Base-by-base conservation (phyloP, 1,140 invertebrate species). In the Drosophila ohnishii region DNA sequence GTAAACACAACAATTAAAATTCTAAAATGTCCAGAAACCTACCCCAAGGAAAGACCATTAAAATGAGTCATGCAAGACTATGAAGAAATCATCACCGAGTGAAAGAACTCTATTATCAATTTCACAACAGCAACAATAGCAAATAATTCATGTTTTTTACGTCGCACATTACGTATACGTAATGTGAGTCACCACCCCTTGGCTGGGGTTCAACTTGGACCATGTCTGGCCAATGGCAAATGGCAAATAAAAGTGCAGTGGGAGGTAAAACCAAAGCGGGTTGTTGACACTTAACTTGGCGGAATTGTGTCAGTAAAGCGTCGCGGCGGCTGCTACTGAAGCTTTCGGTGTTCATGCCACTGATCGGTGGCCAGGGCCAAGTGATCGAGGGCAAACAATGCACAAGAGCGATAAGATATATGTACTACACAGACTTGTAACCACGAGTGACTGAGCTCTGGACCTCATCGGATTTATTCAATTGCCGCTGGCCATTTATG, bases 391-490 rank as follows among this genome's bases (percentile, higher is more conserved):
- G 65, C 30, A 76, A 80, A 72, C 62, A 80, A 47, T 58, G 28
- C 60, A 67, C 28, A 58, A 59, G 56, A 53, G 35, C 47, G 80
- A 83, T 82, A 82, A 82, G 80, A 83, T 79, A 76, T 45, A 30
- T 25, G 13, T 19, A 30, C 16, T 16, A 11, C 5, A 9, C 16
- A 37, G 59, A 57, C 22, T 9, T 39, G 25, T 25, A 56, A 59
- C 16, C 51, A 30, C 32, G 13, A 61, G 19, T 39, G 44, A 65
- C 34, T 67, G 64, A 65, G 53, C 35, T 28, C 34, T 25, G 35
- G 45, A 28, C 25, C 5, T 28, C 25, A 28, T 28, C 25, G 25
- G 45, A 22, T 19, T 42, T 50, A 40, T 48, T 48, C 28, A 16
- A 48, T 40, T 32, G 16, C 59, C 64, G 4, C 34, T 34, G 64